These are phyloP conservation scores for Elachura formosa DNA, from an alignment of 2,113 vertebrate genomes.

Conservation along the genomic window DNA sequence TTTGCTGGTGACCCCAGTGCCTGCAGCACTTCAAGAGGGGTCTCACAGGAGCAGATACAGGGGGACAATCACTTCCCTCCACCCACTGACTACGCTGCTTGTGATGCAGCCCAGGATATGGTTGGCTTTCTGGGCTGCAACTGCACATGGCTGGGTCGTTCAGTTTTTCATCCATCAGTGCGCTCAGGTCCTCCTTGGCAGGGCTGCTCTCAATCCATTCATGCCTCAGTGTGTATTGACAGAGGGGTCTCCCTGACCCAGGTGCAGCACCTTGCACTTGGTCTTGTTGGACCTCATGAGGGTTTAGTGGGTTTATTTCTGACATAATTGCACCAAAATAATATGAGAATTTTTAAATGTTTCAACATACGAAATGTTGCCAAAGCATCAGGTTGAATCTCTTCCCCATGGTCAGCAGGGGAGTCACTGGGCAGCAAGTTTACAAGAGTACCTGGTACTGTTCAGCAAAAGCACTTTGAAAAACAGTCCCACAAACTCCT, in stretches of 20 bases:
- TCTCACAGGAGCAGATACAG: background rate
- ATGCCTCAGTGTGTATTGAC: background rate
- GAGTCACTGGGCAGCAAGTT: background rate
- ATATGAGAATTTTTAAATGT: background rate
- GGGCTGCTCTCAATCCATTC: background rate
- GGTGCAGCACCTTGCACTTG: background rate
- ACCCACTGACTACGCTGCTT: accelerated
- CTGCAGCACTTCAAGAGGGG: background rate
- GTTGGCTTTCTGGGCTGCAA: background rate
- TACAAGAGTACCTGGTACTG: background rate
- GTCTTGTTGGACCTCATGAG: background rate
- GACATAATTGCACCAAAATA: background rate
- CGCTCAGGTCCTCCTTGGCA: background rate
- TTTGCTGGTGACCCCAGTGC: background rate
- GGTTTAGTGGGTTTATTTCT: background rate
- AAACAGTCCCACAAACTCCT: background rate
- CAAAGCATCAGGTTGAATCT: background rate
- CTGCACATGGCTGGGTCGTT: accelerated
- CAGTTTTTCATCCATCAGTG: background rate
- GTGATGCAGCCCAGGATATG: background rate
- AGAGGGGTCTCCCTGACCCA: background rate
- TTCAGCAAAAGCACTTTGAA: background rate
- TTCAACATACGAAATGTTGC: background rate
- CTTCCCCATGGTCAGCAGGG: background rate
- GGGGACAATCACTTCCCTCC: background rate